A percentile compares a stretch with the other conserved stretches of the same genome.
Evolutionary conservation across 2,888 invertebrate genomes (phyloP).

Genomic region (Lepidochitona cinerea): DNA sequence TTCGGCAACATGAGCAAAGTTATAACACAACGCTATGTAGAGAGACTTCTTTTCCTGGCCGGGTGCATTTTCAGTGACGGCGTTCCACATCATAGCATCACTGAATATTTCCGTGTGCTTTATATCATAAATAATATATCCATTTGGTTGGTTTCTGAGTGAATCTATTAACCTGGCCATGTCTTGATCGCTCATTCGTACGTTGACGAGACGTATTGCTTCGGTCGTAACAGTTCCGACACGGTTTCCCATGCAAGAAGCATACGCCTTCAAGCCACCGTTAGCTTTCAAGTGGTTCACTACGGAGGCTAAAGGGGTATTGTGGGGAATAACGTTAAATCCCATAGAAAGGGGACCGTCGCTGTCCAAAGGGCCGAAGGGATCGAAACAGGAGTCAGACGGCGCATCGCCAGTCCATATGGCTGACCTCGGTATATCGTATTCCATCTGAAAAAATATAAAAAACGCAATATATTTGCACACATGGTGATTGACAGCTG

Average conservation of each 20-base stretch:
- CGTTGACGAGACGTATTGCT: neutral
- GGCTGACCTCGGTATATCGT: neutral
- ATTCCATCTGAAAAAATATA: neutral
- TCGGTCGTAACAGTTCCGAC: neutral
- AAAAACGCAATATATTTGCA: too few species aligned
- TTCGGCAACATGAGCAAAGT: neutral
- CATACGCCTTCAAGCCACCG: neutral
- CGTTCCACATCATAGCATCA: neutral
- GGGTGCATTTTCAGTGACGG: neutral
- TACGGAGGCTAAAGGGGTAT: neutral
- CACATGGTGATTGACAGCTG: too few species aligned
- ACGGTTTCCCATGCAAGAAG: neutral
- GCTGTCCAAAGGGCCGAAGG: neutral
- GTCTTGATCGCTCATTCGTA: neutral
- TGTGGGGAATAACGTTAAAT: neutral
- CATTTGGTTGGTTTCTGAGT: neutral
- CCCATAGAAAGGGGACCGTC: neutral
- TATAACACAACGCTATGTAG: neutral
- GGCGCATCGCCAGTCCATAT: neutral
- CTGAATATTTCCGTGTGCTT: neutral
- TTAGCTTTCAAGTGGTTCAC: neutral
- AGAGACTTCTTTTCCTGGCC: neutral
- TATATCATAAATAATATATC: neutral
- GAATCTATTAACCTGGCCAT: neutral
- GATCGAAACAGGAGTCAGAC: neutral